Evolutionary conservation across 2,888 invertebrate genomes (phyloP).

Genomic region (Notodonta dromedarius): DNA sequence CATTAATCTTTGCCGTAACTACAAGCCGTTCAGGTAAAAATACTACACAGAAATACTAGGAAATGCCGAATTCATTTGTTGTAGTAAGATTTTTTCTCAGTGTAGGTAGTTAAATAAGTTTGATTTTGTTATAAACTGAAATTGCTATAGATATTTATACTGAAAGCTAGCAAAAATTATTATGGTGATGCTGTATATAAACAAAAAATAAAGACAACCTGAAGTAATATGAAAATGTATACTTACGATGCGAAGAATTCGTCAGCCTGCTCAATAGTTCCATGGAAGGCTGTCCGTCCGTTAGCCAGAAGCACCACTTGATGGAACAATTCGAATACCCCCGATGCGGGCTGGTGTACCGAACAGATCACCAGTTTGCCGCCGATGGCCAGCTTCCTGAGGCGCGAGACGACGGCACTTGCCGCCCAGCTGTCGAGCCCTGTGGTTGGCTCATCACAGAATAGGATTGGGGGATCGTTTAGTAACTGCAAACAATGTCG

Average conservation of each 20-base stretch:
- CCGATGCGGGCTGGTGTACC: slow-evolving; percentile 96
- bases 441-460: slow-evolving; percentile 97
- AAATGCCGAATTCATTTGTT: too few relatives aligned
- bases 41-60: too few relatives aligned
- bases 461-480: slow-evolving; percentile 94
- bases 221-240: slow-evolving; percentile 15
- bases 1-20: too few relatives aligned
- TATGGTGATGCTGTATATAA: too few relatives aligned
- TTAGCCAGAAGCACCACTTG: slow-evolving; percentile 90
- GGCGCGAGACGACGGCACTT: slow-evolving; percentile 89
- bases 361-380: slow-evolving; percentile 94
- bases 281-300: slow-evolving; percentile 91
- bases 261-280: slow-evolving; percentile 88
- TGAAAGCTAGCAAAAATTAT: too few relatives aligned
- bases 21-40: too few relatives aligned
- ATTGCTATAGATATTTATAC: too few relatives aligned
- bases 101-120: too few relatives aligned
- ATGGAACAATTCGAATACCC: slow-evolving; percentile 92
- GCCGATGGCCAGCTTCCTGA: slow-evolving; percentile 85
- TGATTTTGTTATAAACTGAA: too few relatives aligned
- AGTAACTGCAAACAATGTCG: slow-evolving; percentile 84
- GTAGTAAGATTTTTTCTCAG: too few relatives aligned
- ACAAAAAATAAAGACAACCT: too few relatives aligned
- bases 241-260: slow-evolving; percentile 88
- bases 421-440: slow-evolving; percentile 96